Evolutionary conservation across 1,140 invertebrate species (phyloP).

Genomic region (Drosophila micromelanica): DNA sequence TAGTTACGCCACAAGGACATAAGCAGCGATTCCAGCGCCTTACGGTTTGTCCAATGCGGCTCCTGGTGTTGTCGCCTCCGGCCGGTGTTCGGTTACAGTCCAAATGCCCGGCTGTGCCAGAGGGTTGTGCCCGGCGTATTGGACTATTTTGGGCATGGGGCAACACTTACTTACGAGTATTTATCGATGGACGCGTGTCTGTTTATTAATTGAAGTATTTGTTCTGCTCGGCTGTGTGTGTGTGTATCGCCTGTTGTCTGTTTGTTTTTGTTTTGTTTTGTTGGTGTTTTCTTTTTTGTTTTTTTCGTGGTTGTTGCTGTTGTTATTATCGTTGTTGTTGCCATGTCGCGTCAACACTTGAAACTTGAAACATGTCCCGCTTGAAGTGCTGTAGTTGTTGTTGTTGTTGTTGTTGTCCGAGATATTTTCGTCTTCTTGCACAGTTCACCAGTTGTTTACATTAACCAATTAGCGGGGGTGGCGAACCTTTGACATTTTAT

Average conservation of each 20-base stretch:
- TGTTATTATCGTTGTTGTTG: slow-evolving; percentile 50
- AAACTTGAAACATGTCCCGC: slow-evolving; percentile 75
- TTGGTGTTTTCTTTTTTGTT: slow-evolving; percentile 48
- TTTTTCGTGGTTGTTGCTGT: slow-evolving; percentile 40
- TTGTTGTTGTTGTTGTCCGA: slow-evolving; percentile 20
- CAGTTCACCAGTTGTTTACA: slow-evolving; percentile 67
- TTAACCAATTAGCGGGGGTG: slow-evolving; percentile 79
- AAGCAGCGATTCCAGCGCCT: slow-evolving; percentile 20
- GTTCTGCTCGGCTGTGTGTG: slow-evolving; percentile 39
- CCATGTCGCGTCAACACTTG: slow-evolving; percentile 73
- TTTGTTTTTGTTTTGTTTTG: slow-evolving; percentile 56
- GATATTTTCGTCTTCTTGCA: slow-evolving; percentile 47
- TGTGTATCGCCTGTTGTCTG: slow-evolving; percentile 56
- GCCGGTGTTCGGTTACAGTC: slow-evolving; percentile 39
- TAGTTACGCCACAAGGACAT: slow-evolving; percentile 37
- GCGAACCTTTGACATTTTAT: slow-evolving; percentile 71
- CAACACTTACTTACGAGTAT: slow-evolving; percentile 49
- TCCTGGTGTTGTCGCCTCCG: slow-evolving; percentile 13
- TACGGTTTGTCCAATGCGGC: slow-evolving; percentile 1
- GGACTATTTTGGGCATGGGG: slow-evolving; percentile 17
- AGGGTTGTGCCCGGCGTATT: slow-evolving; percentile 39
- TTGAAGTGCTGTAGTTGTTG: slow-evolving; percentile 20
- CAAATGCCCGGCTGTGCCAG: not conserved
- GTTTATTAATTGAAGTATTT: slow-evolving; percentile 83
- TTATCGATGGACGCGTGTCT: slow-evolving; percentile 81